Percentiles rank a stretch among this genome's conserved stretches.
Evolutionary conservation across 1,140 invertebrate genomes (phyloP).

Genomic region (Lepidurus packardi): DNA sequence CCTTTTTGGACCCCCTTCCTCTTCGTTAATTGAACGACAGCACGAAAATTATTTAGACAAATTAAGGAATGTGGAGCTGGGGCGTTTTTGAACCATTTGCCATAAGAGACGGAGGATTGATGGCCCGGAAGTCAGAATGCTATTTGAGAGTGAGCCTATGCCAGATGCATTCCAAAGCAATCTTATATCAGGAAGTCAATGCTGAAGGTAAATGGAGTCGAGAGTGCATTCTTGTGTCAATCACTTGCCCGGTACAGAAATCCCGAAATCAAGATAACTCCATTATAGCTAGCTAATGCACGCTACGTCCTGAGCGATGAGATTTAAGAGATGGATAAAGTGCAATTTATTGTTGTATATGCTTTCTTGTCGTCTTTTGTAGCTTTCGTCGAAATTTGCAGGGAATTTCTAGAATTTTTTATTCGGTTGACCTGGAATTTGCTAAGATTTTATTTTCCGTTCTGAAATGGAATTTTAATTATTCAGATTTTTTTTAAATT

Average conservation of each 20-base stretch:
- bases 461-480: too few species aligned
- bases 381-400: too few species aligned
- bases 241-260: neutral
- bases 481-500: too few species aligned
- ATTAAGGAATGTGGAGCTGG: neutral
- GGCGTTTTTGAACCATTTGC: neutral
- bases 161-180: neutral
- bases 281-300: neutral
- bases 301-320: neutral
- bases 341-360: too few species aligned
- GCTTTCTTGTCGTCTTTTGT: too few species aligned
- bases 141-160: neutral
- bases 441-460: too few species aligned
- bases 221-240: conserved; percentile 21
- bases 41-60: neutral
- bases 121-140: neutral
- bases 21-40: neutral
- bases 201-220: neutral
- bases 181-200: conserved; percentile 4
- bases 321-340: neutral
- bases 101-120: neutral
- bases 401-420: too few species aligned
- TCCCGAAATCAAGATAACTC: neutral
- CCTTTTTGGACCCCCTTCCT: neutral
- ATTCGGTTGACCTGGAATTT: too few species aligned